Base-by-base conservation (phyloP, 2,888 invertebrate species). In the Nyleta sp. region DNA sequence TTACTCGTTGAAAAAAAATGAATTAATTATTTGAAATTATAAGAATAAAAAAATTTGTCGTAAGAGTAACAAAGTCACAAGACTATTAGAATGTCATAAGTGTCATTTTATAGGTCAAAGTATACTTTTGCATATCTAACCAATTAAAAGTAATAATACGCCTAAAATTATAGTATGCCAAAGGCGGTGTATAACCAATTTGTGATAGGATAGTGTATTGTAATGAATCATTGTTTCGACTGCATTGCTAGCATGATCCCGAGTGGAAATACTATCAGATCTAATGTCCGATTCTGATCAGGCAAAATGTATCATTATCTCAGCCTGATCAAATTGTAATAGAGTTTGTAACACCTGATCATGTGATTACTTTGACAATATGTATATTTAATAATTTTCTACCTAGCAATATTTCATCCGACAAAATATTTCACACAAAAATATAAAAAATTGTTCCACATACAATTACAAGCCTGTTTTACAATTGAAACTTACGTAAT, bases 201-300 rank as follows among this genome's bases (percentile, higher is more conserved):
- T 55, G 17, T 38, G 68, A 42, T 55, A 31, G 28, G n/a, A 15
- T 50, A 40, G 60, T 15, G 24, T 40, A 62, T 64, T 65, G 28
- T 48, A 40, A 67, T 75, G 46, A 75, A 62, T 75, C 46, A 68
- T 68, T 67, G 68, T 62, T 68, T 68, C 40, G 46, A 20, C 7
- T 55, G 38, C 11, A 52, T 10, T 46, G 13, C 50, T 22, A 55
- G 28, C 42, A 55, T 68, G 44, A 68, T 62, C 38, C 57, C 33
- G 33, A 42, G 38, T 68, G 68, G 68, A 68, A 75, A 68, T 55
- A 55, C 38, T 42, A 75, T 68, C 68, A 48, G 46, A 52, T 68
- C 33, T 68, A 68, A 68, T 68, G 53, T 75, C 75, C 62, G 62
- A 62, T 55, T 68, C 59, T 53, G 71, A 77, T 71, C 71, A 53